Percentiles rank a stretch among this genome's conserved stretches.
Conservation (phyloP, 2,797 vertebrate species). For the Argyrosomus regius region DNA sequence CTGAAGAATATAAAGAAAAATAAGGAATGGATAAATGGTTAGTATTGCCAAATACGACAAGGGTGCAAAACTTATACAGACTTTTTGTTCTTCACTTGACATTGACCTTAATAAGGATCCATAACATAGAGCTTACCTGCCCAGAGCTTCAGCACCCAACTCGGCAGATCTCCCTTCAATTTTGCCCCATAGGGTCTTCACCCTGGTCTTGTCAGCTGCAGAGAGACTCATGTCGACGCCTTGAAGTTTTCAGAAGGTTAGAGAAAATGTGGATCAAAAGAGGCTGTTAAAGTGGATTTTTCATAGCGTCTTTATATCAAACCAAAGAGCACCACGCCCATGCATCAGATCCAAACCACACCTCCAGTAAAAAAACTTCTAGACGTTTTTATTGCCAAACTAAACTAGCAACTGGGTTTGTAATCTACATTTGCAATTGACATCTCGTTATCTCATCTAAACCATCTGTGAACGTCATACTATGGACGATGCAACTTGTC, state of each 20-base stretch:
- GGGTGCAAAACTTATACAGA: neutral
- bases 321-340: constrained; percentile 24
- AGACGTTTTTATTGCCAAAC: constrained; percentile 3
- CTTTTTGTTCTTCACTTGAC: neutral
- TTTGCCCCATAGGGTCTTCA: constrained; percentile 60
- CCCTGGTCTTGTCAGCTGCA: constrained; percentile 66
- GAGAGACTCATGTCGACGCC: constrained; percentile 72
- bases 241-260: neutral
- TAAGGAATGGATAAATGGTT: neutral
- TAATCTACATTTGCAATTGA: too few relatives aligned
- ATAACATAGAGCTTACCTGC: constrained; percentile 64
- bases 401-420: neutral
- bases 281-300: neutral
- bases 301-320: constrained; percentile 34
- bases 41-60: neutral
- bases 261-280: constrained; percentile 16
- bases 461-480: neutral
- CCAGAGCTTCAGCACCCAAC: constrained; percentile 67
- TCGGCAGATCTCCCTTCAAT: rapidly evolving
- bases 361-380: constrained; percentile 23
- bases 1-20: constrained; percentile 60
- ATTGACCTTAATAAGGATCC: neutral
- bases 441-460: neutral
- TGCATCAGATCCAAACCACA: constrained; percentile 20
- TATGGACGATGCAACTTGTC: neutral